Evolutionary conservation across 2,797 vertebrate species (phyloP).

Genomic region (Melanotaenia maccullochi): DNA sequence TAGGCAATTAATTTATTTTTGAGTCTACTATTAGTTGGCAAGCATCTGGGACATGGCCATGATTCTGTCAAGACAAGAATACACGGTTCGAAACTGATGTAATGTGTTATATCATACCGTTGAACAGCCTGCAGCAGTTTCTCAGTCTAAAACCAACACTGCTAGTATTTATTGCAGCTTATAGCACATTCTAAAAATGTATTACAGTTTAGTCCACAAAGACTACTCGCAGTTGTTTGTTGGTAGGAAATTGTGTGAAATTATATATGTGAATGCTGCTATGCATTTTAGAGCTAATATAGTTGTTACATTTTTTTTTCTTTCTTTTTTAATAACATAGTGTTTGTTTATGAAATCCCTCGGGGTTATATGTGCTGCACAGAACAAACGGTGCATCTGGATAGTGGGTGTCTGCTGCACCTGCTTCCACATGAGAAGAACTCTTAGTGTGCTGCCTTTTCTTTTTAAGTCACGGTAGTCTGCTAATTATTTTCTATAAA

Average conservation of each 20-base stretch:
- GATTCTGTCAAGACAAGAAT: neutral
- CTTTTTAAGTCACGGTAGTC: conserved; percentile 16
- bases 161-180: neutral
- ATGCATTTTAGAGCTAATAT: neutral
- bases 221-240: neutral
- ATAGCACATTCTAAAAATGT: conserved; percentile 1
- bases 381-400: conserved; percentile 37
- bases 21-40: neutral
- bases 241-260: conserved; percentile 10
- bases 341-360: conserved; percentile 29
- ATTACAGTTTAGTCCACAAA: conserved; percentile 1
- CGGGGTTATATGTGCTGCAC: conserved; percentile 18
- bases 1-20: accelerated
- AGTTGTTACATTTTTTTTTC: neutral
- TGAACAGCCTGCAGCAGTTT: conserved; percentile 10
- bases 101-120: conserved; percentile 3
- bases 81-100: neutral
- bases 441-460: conserved; percentile 12
- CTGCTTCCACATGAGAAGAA: conserved; percentile 28
- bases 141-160: conserved; percentile 8
- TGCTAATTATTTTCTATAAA: conserved; percentile 53
- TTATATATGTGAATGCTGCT: conserved; percentile 14
- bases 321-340: conserved; percentile 13
- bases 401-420: conserved; percentile 43
- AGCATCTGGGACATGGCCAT: neutral